Conservation (phyloP, 2,113 vertebrate genomes). For the Platanista minor region DNA sequence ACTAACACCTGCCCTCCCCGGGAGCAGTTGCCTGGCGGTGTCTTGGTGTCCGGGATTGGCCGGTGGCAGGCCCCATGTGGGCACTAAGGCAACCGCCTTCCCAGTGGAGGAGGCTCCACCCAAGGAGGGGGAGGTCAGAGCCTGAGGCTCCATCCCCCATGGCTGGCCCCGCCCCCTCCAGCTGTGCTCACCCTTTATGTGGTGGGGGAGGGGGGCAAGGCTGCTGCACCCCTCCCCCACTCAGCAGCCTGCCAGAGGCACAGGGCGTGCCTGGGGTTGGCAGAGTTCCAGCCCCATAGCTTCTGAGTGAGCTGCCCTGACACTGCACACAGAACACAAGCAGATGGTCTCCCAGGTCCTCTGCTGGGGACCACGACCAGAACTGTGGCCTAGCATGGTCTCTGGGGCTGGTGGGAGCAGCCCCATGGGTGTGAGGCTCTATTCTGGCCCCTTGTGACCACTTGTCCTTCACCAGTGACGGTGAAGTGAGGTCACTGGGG, state of each 20-base stretch:
- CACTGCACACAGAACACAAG: neutral
- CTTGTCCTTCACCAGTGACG: neutral
- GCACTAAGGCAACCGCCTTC: neutral
- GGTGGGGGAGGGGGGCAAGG: neutral
- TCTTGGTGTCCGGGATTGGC: neutral
- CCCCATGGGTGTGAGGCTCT: neutral
- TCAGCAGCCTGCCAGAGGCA: neutral
- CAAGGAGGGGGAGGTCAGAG: neutral
- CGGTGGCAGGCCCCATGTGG: neutral
- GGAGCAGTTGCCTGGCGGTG: neutral
- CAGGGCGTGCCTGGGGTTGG: neutral
- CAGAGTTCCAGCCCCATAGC: neutral
- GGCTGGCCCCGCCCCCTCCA: neutral
- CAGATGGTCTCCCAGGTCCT: neutral
- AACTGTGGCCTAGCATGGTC: neutral
- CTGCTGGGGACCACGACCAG: neutral
- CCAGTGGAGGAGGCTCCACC: neutral
- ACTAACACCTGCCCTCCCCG: neutral
- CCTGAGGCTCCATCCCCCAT: too few species aligned
- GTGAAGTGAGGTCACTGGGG: neutral
- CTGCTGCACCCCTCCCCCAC: neutral
- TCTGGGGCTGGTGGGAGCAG: neutral
- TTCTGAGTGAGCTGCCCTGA: neutral
- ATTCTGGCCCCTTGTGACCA: neutral
- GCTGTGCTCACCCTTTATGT: constrained; percentile 20